Evolutionary conservation across 2,888 invertebrate species (phyloP).

Genomic region (Drosophila kokeensis): DNA sequence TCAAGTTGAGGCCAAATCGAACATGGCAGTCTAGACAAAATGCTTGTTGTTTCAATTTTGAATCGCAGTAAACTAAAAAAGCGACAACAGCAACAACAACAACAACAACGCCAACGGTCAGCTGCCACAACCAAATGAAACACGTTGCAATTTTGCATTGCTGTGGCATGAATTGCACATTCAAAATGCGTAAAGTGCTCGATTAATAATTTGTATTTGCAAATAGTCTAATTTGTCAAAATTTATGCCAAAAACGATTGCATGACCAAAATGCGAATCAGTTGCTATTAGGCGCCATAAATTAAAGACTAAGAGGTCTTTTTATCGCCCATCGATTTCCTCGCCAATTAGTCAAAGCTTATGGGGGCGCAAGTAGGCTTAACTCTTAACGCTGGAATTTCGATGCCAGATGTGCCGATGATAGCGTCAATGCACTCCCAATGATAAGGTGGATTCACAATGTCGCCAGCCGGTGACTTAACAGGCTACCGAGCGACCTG

Average conservation of each 20-base stretch:
- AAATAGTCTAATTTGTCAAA: slow-evolving; percentile 64
- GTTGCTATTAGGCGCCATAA: slow-evolving; percentile 44
- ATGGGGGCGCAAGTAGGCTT: slow-evolving; percentile 58
- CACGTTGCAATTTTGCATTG: slow-evolving; percentile 34
- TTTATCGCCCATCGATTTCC: slow-evolving; percentile 62
- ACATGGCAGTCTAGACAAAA: slow-evolving; percentile 74
- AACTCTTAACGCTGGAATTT: slow-evolving; percentile 44
- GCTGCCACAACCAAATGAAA: slow-evolving; percentile 12
- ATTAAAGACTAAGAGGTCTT: slow-evolving; percentile 39
- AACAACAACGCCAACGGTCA: slow-evolving; percentile 11
- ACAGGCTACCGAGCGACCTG: slow-evolving; percentile 56
- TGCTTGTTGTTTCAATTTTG: slow-evolving; percentile 68
- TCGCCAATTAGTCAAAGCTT: slow-evolving; percentile 76
- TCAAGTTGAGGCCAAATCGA: slow-evolving; percentile 64
- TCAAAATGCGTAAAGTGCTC: slow-evolving; percentile 64
- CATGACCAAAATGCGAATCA: slow-evolving; percentile 40
- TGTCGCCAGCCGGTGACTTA: slow-evolving; percentile 62
- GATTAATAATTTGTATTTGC: slow-evolving; percentile 63
- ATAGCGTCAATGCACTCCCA: slow-evolving; percentile 46
- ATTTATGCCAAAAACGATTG: slow-evolving; percentile 56
- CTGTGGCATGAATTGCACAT: slow-evolving; percentile 67
- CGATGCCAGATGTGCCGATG: slow-evolving; percentile 65
- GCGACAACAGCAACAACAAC: neutral
- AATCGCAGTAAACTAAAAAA: slow-evolving; percentile 24
- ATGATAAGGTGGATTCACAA: slow-evolving; percentile 62